Evolutionary conservation across 2,797 vertebrate species (phyloP).

Genomic region (Anisognathus igniventris): DNA sequence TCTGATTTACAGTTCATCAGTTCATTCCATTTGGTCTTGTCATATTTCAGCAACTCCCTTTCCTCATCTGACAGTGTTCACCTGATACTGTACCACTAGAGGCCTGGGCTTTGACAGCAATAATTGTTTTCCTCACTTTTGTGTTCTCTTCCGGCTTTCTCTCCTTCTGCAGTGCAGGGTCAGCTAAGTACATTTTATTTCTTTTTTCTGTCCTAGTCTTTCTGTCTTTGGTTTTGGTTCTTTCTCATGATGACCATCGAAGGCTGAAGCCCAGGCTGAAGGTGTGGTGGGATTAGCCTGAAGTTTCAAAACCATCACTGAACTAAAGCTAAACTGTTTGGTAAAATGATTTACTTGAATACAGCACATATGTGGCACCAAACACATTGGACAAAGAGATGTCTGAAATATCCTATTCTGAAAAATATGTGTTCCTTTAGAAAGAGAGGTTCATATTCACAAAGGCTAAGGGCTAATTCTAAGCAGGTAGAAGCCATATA

Average conservation of each 20-base stretch:
- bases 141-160: not conserved
- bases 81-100: not conserved
- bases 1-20: not conserved
- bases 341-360: not conserved
- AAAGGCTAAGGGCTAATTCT: not conserved
- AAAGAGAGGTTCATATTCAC: not conserved
- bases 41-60: not conserved
- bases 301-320: not conserved
- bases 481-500: not conserved
- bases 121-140: not conserved
- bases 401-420: not conserved
- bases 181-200: not conserved
- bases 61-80: not conserved
- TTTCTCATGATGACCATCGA: fast-evolving
- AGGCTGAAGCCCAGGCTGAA: not conserved
- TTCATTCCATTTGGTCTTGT: not conserved
- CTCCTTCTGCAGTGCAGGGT: not conserved
- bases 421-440: not conserved
- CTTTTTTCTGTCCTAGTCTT: not conserved
- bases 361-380: not conserved
- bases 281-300: not conserved
- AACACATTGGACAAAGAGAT: not conserved
- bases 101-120: not conserved
- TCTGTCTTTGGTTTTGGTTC: not conserved
- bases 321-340: not conserved